A percentile compares a stretch with the other conserved stretches of the same genome.
Conservation (phyloP, 37 sponge, comb jelly and placozoan species). For the Aplysina aerophoba region DNA sequence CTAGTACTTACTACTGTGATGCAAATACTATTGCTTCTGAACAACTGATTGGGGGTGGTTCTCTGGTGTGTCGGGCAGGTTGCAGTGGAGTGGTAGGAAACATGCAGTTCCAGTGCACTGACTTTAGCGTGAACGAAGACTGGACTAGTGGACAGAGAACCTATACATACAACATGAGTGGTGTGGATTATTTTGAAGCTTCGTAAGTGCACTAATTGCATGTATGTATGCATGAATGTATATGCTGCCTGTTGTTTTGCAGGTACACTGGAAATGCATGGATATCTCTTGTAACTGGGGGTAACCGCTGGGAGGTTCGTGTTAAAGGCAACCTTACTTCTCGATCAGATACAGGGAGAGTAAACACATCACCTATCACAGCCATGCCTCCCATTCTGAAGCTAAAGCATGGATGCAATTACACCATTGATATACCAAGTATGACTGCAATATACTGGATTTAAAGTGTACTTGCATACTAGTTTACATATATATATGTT, state of each 20-base stretch:
- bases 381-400: slow-evolving; percentile 49
- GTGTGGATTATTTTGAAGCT: slow-evolving; percentile 35
- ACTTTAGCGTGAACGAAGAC: slow-evolving; percentile 49
- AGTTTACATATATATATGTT: background rate
- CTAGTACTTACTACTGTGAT: background rate
- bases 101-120: slow-evolving; percentile 46
- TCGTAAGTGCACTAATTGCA: slow-evolving; percentile 32
- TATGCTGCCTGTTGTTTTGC: background rate
- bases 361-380: slow-evolving; percentile 65
- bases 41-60: slow-evolving; percentile 7
- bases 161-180: slow-evolving; percentile 1
- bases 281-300: background rate
- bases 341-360: slow-evolving; percentile 54
- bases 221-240: background rate
- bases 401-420: slow-evolving; percentile 56
- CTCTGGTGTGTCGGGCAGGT: slow-evolving; percentile 14
- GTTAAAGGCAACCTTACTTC: slow-evolving; percentile 31
- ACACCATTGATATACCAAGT: slow-evolving; percentile 48
- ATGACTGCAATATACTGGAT: background rate
- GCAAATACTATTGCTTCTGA: background rate
- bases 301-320: slow-evolving; percentile 42
- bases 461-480: background rate
- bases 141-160: slow-evolving; percentile 51
- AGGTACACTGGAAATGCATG: background rate
- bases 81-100: slow-evolving; percentile 34